These are phyloP conservation scores for Larimichthys polyactis DNA, from an alignment of 2,113 vertebrate genomes.

Conservation along the genomic window DNA sequence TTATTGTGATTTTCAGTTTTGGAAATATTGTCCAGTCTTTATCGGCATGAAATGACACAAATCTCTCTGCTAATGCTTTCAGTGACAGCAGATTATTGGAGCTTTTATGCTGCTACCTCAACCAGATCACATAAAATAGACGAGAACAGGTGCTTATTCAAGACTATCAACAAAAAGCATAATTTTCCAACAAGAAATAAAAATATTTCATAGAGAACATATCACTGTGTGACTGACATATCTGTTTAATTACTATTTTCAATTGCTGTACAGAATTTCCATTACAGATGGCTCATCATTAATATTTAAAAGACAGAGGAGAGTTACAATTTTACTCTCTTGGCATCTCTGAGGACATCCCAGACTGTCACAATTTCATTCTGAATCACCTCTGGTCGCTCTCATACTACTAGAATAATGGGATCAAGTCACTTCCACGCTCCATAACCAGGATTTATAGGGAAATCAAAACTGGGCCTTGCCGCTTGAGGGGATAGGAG, in stretches of 20 bases:
- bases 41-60: slow-evolving; percentile 57
- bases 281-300: slow-evolving; percentile 62
- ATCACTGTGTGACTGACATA: slow-evolving; percentile 18
- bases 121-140: slow-evolving; percentile 50
- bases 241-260: slow-evolving; percentile 49
- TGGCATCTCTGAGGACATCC: slow-evolving; percentile 61
- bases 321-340: slow-evolving; percentile 62
- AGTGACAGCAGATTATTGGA: slow-evolving; percentile 69
- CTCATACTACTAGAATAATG: slow-evolving; percentile 80
- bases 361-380: slow-evolving; percentile 73
- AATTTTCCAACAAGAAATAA: slow-evolving; percentile 45
- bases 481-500: slow-evolving; percentile 72
- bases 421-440: slow-evolving; percentile 80
- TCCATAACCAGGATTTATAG: slow-evolving; percentile 84
- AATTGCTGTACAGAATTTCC: slow-evolving; percentile 7
- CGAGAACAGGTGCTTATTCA: slow-evolving; percentile 38
- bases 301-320: slow-evolving; percentile 75
- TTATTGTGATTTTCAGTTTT: slow-evolving; percentile 69
- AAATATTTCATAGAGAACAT: slow-evolving; percentile 26
- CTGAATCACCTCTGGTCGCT: slow-evolving; percentile 77
- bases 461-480: slow-evolving; percentile 79
- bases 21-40: slow-evolving; percentile 44
- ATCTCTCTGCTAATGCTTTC: slow-evolving; percentile 60
- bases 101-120: slow-evolving; percentile 39
- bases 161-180: slow-evolving; percentile 33